Percentiles rank a stretch among this genome's conserved stretches.
Evolutionary conservation across 2,113 vertebrate species (phyloP).

Genomic region (Scatophagus argus): DNA sequence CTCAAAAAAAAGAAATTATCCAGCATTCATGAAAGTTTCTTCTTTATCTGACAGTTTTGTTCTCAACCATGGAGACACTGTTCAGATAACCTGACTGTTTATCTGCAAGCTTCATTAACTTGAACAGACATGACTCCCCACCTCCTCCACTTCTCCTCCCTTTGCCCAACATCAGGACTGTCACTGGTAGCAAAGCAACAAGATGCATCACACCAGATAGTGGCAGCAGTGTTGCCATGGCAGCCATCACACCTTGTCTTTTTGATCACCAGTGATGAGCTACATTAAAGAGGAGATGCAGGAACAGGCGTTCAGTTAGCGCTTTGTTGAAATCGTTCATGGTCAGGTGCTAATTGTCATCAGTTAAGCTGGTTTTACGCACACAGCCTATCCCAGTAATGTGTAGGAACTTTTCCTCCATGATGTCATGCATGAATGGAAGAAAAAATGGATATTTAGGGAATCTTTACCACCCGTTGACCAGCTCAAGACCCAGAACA

Average conservation of each 20-base stretch:
- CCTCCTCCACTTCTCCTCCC: background rate
- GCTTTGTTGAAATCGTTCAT: background rate
- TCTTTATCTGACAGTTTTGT: background rate
- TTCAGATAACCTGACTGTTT: background rate
- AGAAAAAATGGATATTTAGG: too few relatives aligned
- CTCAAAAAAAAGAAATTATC: background rate
- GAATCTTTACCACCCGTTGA: too few relatives aligned
- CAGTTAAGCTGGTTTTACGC: too few relatives aligned
- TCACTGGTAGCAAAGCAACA: slow-evolving; percentile 64
- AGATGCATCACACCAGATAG: slow-evolving; percentile 40
- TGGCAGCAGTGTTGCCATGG: slow-evolving; percentile 70
- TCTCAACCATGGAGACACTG: slow-evolving; percentile 10
- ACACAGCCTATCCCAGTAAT: too few relatives aligned
- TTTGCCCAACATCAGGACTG: slow-evolving; percentile 24
- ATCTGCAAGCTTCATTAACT: background rate
- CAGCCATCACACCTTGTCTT: slow-evolving; percentile 73
- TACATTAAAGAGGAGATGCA: slow-evolving; percentile 3
- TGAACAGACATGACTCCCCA: background rate
- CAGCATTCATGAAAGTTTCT: background rate
- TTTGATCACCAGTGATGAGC: slow-evolving; percentile 37
- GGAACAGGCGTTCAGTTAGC: background rate
- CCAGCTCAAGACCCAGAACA: too few relatives aligned
- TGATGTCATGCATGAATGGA: too few relatives aligned
- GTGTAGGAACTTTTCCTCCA: too few relatives aligned
- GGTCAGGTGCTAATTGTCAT: background rate